Percentiles rank a stretch among this genome's conserved stretches.
Conservation (phyloP, 2,888 invertebrate genomes). For the Bembecia ichneumoniformis region DNA sequence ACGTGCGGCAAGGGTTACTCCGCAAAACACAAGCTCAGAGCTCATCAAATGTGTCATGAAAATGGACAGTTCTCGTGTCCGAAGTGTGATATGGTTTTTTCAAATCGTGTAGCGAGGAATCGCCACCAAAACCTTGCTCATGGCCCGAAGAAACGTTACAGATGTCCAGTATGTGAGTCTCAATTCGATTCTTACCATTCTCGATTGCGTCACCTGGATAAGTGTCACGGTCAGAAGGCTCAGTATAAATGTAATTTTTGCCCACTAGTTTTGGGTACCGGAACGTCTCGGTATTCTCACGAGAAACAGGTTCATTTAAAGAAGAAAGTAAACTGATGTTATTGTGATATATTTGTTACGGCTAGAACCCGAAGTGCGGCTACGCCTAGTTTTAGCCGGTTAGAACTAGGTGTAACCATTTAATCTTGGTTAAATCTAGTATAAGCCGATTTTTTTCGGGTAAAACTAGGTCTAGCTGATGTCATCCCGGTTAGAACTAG, state of each 20-base stretch:
- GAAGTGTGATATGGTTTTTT: constrained; percentile 48
- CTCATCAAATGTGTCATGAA: constrained; percentile 48
- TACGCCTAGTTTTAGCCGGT: no score
- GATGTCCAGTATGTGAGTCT: constrained; percentile 38
- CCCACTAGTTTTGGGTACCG: constrained; percentile 34
- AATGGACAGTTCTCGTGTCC: constrained; percentile 45
- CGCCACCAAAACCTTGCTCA: constrained; percentile 30
- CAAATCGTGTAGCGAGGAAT: constrained; percentile 28
- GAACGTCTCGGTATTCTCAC: constrained; percentile 45
- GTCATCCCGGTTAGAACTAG: neutral
- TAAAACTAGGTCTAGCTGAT: no score
- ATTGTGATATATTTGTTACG: neutral
- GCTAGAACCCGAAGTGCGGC: no score
- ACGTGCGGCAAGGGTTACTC: constrained; percentile 62
- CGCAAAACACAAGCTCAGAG: constrained; percentile 43
- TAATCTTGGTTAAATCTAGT: no score
- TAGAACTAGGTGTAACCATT: no score
- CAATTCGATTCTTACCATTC: constrained; percentile 37
- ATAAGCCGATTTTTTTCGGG: no score
- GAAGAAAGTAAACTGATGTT: neutral
- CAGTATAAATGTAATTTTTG: constrained; percentile 38
- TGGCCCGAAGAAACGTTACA: constrained; percentile 34
- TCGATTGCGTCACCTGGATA: constrained; percentile 34
- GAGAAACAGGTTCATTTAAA: constrained; percentile 41
- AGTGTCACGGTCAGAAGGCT: constrained; percentile 31